Evolutionary conservation across 2,888 invertebrate genomes (phyloP).

Genomic region (Keiferia lycopersicella): DNA sequence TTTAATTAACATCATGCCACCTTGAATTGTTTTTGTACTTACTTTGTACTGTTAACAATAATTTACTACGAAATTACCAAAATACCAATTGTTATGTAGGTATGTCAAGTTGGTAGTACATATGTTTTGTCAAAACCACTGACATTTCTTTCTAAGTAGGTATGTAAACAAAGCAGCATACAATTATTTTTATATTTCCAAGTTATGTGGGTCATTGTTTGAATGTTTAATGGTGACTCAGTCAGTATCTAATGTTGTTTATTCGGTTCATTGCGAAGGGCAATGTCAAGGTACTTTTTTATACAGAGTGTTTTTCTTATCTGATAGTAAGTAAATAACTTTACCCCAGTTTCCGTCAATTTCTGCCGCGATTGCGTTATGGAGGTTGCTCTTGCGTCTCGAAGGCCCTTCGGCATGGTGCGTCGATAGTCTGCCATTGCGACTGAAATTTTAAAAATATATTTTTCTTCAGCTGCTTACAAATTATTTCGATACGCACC

Average conservation of each 20-base stretch:
- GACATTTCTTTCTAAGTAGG: too few species aligned
- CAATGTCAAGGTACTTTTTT: not conserved
- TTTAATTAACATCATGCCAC: too few species aligned
- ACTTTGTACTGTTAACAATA: too few species aligned
- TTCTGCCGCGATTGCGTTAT: conserved; percentile 55
- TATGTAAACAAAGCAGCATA: too few species aligned
- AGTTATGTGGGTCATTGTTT: not conserved
- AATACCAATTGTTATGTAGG: too few species aligned
- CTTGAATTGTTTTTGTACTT: too few species aligned
- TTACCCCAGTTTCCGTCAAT: conserved; percentile 39
- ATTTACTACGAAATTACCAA: too few species aligned
- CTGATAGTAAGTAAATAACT: not conserved
- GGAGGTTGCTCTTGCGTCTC: conserved; percentile 81
- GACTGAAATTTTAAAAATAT: conserved; percentile 27
- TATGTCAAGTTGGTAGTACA: too few species aligned
- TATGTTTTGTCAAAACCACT: too few species aligned
- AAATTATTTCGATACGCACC: not conserved
- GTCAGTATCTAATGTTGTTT: conserved; percentile 4
- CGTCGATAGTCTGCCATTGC: conserved; percentile 43
- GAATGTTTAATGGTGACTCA: not conserved
- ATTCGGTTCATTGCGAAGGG: conserved; percentile 3
- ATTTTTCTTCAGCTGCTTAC: not conserved
- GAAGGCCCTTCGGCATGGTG: conserved; percentile 77
- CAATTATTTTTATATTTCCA: not conserved
- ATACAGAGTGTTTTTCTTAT: not conserved